Percentiles rank a stretch among this genome's conserved stretches.
phyloP scores from a whole-genome alignment of 1,140 invertebrate species.

The Reticulitermes speratus region DNA sequence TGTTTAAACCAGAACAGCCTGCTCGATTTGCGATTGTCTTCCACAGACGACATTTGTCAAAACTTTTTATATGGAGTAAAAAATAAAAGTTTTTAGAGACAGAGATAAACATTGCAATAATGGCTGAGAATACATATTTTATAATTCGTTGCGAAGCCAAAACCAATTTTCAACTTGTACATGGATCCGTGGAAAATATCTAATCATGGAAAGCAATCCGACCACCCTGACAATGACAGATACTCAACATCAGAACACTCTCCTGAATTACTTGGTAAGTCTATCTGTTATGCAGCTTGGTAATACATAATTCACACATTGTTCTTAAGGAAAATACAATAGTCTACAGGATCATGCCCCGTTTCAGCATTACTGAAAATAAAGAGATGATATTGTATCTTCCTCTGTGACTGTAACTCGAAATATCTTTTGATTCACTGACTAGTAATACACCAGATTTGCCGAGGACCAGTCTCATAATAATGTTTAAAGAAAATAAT shows the following conservation, averaged over 20 bases:
- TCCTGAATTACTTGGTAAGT: background rate
- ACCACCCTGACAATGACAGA: background rate
- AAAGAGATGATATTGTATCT: too few relatives aligned
- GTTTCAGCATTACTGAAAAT: too few relatives aligned
- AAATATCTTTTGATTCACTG: too few relatives aligned
- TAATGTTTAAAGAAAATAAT: too few relatives aligned
- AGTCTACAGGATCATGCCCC: too few relatives aligned
- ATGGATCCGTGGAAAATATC: background rate
- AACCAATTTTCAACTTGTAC: background rate
- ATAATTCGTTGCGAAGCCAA: conserved; percentile 1
- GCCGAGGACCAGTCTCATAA: too few relatives aligned
- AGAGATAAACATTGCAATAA: conserved; percentile 8
- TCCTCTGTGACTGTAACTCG: too few relatives aligned
- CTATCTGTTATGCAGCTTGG: background rate
- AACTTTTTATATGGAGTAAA: background rate
- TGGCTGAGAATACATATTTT: conserved; percentile 12
- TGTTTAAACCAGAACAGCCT: background rate
- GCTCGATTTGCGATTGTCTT: background rate
- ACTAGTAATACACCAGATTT: too few relatives aligned
- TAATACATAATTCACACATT: background rate
- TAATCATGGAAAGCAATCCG: conserved; percentile 5
- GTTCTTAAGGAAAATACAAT: background rate
- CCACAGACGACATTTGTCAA: conserved; percentile 7
- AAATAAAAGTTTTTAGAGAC: background rate
- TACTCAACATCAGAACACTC: background rate